Conservation (phyloP, 1,140 invertebrate genomes). For the Ceratina australensis region DNA sequence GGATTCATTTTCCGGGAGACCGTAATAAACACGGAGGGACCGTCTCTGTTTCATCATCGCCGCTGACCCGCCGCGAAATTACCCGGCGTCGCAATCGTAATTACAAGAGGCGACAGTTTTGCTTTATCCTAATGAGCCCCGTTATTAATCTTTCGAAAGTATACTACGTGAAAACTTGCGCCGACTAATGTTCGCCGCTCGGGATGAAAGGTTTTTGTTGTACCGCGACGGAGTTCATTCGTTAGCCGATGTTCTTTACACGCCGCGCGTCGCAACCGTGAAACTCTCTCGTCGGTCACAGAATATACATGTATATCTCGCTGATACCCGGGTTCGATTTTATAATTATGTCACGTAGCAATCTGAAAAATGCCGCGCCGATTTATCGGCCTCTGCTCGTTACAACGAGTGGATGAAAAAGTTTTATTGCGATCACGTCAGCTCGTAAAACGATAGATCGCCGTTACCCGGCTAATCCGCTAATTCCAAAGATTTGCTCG, state of each 20-base stretch:
- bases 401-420: conserved; percentile 37
- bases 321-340: too few relatives aligned
- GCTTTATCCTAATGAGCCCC: neutral
- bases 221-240: conserved; percentile 1
- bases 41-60: too few relatives aligned
- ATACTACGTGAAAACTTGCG: neutral
- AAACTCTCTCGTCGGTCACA: too few relatives aligned
- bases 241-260: neutral
- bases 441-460: conserved; percentile 51
- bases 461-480: conserved; percentile 43
- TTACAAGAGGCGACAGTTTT: too few relatives aligned
- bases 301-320: too few relatives aligned
- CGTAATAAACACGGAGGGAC: neutral
- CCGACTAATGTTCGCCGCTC: neutral
- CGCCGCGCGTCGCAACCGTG: neutral
- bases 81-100: too few relatives aligned
- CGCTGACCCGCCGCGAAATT: too few relatives aligned
- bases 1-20: neutral
- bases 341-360: neutral
- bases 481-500: conserved; percentile 48
- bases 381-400: conserved; percentile 34
- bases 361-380: conserved; percentile 14
- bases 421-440: conserved; percentile 53
- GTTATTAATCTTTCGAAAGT: neutral
- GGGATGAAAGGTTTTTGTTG: conserved; percentile 8